A percentile compares a stretch with the other conserved stretches of the same genome.
Conservation (phyloP, 2,888 invertebrate genomes). For the Amiota communis region DNA sequence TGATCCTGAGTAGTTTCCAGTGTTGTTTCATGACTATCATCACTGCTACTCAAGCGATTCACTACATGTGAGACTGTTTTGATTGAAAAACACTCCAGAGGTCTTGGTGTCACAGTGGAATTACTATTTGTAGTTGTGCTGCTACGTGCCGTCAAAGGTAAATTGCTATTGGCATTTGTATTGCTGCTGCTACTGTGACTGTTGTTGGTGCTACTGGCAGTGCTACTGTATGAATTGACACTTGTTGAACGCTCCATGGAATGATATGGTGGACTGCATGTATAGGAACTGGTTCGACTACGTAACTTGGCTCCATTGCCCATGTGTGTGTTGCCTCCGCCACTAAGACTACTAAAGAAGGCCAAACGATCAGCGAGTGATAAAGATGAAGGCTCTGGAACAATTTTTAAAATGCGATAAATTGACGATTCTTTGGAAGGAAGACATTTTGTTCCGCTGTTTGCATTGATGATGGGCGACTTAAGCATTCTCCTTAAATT, state of each 20-base stretch:
- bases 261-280: slow-evolving; percentile 50
- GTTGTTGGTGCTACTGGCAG: slow-evolving; percentile 42
- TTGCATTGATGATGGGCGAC: slow-evolving; percentile 16
- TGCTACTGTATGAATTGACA: slow-evolving; percentile 41
- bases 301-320: slow-evolving; percentile 33
- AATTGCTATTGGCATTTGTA: slow-evolving; percentile 29
- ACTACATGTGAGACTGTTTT: slow-evolving; percentile 21
- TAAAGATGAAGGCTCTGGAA: slow-evolving; percentile 70
- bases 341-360: slow-evolving; percentile 70
- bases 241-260: slow-evolving; percentile 58
- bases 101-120: slow-evolving; percentile 62
- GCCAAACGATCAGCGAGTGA: slow-evolving; percentile 70
- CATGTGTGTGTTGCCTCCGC: slow-evolving; percentile 31
- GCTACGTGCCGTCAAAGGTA: slow-evolving; percentile 55
- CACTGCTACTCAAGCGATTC: not conserved
- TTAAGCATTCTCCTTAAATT: slow-evolving; percentile 12
- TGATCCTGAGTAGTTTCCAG: too few species aligned
- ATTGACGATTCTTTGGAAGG: not conserved
- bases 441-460: slow-evolving; percentile 20
- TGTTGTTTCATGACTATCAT: too few species aligned
- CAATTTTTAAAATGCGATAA: not conserved
- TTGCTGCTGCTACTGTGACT: slow-evolving; percentile 57
- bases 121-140: slow-evolving; percentile 57
- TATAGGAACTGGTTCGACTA: slow-evolving; percentile 53
- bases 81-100: slow-evolving; percentile 53